These are phyloP conservation scores for Neodontobutis hainanensis DNA, from an alignment of 2,113 vertebrate species.

Conservation along the genomic window DNA sequence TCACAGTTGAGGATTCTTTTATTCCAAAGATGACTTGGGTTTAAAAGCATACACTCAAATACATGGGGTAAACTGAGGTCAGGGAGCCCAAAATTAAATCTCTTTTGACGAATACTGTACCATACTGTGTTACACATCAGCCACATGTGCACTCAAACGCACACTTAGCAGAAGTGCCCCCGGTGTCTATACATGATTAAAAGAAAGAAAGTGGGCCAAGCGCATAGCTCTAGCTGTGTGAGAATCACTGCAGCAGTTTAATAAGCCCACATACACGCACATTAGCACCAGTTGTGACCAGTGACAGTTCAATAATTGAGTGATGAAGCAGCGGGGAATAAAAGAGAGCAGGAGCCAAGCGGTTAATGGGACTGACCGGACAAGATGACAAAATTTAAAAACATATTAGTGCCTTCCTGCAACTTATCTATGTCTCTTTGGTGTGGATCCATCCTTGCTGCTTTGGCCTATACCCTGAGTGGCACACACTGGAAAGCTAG, in stretches of 20 bases:
- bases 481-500: too few species aligned
- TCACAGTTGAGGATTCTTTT: conserved; percentile 15
- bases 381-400: conserved; percentile 6
- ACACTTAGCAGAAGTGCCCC: conserved; percentile 37
- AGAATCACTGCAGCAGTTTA: conserved; percentile 50
- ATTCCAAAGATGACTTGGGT: conserved; percentile 6
- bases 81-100: conserved; percentile 49
- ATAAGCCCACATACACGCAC: conserved; percentile 29
- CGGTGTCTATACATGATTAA: conserved; percentile 74
- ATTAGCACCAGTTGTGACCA: neutral
- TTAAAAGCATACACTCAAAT: conserved; percentile 22
- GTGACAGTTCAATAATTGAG: conserved; percentile 45
- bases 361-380: conserved; percentile 27
- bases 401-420: conserved; percentile 11
- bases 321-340: conserved; percentile 32
- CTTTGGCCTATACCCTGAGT: too few species aligned
- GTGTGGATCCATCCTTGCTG: too few species aligned
- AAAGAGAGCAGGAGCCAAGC: conserved; percentile 10
- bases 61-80: conserved; percentile 31
- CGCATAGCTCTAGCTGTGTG: conserved; percentile 50
- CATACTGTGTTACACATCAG: conserved; percentile 38
- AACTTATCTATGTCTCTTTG: neutral
- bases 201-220: conserved; percentile 73
- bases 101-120: conserved; percentile 56
- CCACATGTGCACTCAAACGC: neutral